Base-by-base conservation (phyloP, 2,888 invertebrate genomes). In the Melanostoma scalare region DNA sequence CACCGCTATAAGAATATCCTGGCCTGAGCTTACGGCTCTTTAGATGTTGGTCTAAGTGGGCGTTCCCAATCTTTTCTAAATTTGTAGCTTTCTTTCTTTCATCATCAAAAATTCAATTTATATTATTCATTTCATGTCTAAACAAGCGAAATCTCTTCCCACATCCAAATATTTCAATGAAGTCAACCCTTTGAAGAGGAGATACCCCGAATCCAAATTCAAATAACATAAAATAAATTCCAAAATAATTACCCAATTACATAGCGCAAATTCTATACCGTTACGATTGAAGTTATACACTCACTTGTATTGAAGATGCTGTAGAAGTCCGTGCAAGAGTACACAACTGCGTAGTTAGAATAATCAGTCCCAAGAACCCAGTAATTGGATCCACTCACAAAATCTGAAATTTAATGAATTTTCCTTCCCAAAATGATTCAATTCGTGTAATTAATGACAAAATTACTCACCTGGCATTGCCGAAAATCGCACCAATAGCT, bases 331-430 rank as follows among this genome's bases (percentile, higher is more conserved):
- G 88, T 88, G 87, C 94, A 94, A 30, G 93, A 92, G 92, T 93
- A 94, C 3, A 94, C 93, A 0, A 94, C 93, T 1, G 94, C 90
- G 87, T 92, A 94, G 72, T 89, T 92, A 0, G 89, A 89, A 87
- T 94, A 94, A 88, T 94, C 94, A 0, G 94, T 94, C 42, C 92
- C 93, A 50, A 94, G 87, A n/a, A 94, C 88, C 93, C 93, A 93
- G 87, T 94, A 94, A 69, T 87, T 77, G 48, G 87, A 86, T 46
- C 68, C 77, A 4, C 75, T 78, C 38, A 84, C 52, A 82, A 87
- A 86, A 33, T 71, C 86, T 87, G 63, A 50, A 85, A 79, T 73
- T 71, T 38, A 79, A 69, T 65, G 55, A 81, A 81, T 67, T 75
- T 58, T 48, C 58, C 60, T 48, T 38, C 61, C 46, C n/a, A 38